Percentiles rank a stretch among this genome's conserved stretches.
phyloP scores from a whole-genome alignment of 2,113 vertebrate species.

The Laterallus jamaicensis region DNA sequence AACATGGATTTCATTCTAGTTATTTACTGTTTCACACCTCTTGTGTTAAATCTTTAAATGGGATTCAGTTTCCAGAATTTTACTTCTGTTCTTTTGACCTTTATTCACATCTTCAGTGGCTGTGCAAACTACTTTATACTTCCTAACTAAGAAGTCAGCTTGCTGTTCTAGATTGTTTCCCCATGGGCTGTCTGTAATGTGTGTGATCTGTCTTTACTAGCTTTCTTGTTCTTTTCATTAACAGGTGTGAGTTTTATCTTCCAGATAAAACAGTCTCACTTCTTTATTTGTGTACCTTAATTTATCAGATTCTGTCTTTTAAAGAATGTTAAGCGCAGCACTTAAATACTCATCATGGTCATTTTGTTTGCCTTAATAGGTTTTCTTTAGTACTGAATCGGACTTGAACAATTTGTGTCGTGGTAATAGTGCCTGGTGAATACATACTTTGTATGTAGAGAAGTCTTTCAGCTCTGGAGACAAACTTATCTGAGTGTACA shows the following conservation, averaged over 20 bases:
- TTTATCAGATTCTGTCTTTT: background rate
- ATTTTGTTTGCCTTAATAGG: background rate
- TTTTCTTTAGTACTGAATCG: background rate
- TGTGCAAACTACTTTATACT: background rate
- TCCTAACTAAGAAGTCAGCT: background rate
- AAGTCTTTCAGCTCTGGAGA: background rate
- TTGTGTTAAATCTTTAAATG: background rate
- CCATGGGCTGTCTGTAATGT: background rate
- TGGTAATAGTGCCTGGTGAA: background rate
- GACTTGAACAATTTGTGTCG: background rate
- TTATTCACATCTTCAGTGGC: background rate
- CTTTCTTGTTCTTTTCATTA: too few species aligned
- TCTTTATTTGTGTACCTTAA: background rate
- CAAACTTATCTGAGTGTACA: background rate
- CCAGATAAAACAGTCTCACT: background rate
- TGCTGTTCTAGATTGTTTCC: background rate
- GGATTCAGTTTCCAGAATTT: background rate
- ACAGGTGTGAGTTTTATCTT: too few species aligned
- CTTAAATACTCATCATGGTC: background rate
- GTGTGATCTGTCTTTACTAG: background rate
- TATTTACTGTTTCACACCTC: background rate
- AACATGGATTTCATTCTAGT: background rate
- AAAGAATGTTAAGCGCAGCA: background rate
- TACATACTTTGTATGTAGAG: background rate
- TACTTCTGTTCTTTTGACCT: background rate